Percentiles rank a stretch among this genome's conserved stretches.
Evolutionary conservation across 2,797 vertebrate species (phyloP).

Genomic region (Danio jaintianensis): DNA sequence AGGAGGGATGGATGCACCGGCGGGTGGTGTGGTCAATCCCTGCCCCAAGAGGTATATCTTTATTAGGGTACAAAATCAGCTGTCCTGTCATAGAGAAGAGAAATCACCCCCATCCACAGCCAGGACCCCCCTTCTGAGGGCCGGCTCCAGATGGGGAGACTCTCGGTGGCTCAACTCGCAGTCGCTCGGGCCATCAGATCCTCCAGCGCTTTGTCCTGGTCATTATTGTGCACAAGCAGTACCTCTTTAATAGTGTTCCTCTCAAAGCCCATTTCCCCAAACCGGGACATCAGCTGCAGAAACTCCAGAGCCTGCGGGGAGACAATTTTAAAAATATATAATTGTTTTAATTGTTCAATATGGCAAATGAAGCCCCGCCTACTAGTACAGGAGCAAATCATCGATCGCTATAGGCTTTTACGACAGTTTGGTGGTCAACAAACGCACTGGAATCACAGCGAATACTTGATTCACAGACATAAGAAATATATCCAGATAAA

Average conservation of each 20-base stretch:
- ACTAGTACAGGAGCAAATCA: too few species aligned
- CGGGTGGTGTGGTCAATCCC: constrained; percentile 33
- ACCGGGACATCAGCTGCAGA: constrained; percentile 95
- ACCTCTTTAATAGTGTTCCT: constrained; percentile 94
- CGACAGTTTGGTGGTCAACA: too few species aligned
- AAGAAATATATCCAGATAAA: too few species aligned
- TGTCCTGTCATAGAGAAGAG: constrained; percentile 47
- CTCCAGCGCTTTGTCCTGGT: constrained; percentile 95
- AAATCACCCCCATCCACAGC: constrained; percentile 39
- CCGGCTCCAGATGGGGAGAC: constrained; percentile 59
- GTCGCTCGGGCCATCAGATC: constrained; percentile 93
- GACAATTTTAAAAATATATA: constrained; percentile 34
- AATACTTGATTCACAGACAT: too few species aligned
- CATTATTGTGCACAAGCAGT: constrained; percentile 92
- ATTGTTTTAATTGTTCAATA: too few species aligned
- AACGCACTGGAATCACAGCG: too few species aligned
- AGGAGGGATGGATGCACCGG: constrained; percentile 45
- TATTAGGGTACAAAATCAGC: constrained; percentile 46
- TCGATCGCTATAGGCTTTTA: too few species aligned
- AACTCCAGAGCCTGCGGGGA: constrained; percentile 88
- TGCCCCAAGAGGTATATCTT: constrained; percentile 43
- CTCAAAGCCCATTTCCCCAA: constrained; percentile 99
- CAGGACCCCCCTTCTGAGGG: constrained; percentile 52
- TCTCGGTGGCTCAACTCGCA: constrained; percentile 86
- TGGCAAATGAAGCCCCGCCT: too few species aligned